Evolutionary conservation across 2,797 vertebrate genomes (phyloP), one percentile per base, ranked within the genome.

Genomic region (Arnoldichthys spilopterus): DNA sequence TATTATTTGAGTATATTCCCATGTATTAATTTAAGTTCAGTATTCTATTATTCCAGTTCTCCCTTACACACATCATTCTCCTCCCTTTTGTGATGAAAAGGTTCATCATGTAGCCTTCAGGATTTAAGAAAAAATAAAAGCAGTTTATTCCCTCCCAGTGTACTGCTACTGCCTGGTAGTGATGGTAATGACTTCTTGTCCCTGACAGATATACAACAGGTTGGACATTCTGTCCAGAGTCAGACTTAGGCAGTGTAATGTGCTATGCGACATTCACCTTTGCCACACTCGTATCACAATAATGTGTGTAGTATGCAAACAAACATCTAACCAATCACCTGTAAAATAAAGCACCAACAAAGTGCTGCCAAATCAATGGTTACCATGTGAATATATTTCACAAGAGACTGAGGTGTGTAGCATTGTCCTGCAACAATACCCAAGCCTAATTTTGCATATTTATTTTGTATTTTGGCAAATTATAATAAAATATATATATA

Each of bases 101-200:
- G 32, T 40, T 66, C 18, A 66, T 37, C 37, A 18, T n/a, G 16
- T 63, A 66, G 43, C 62, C 62, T 66, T 66, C 62, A 43, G n/a
- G 34, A 24, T 63, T 20, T 22, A 64, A 63, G n/a, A n/a, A 45
- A 64, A 64, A 64, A 64, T 64, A 64, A 34, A 64, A 64, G 1
- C 62, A 37, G n/a, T 64, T 64, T 66, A 1, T 43, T 66, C 40
- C 37, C 32, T n/a, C 6, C 1, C 7, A 66, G 62, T 9, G 24
- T 3, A 7, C 34, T 6, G 37, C 61, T 24, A 24, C 12, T 62
- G 7, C 61, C 61, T 34, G 32, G 4, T n/a, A 15, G 2, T 43
- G 22, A 34, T 43, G 20, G 62, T 43, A 66, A 66, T 66, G 34
- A 66, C 20, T 43, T 40, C 34, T 24, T 66, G 37, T 66, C 32